These are phyloP conservation scores for Cryptosula pallasiana DNA, from an alignment of 2,888 invertebrate genomes.

Conservation along the genomic window DNA sequence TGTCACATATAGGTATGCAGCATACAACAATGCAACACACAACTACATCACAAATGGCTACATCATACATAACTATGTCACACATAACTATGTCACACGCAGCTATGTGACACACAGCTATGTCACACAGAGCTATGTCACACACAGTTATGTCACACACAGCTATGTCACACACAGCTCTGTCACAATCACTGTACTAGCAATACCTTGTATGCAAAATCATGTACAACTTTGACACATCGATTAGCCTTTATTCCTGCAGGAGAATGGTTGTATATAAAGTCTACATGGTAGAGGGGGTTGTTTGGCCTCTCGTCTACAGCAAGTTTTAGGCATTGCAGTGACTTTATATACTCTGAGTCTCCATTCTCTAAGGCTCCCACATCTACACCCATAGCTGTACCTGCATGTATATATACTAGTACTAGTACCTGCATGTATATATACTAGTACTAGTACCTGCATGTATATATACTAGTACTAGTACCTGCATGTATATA, in stretches of 20 bases:
- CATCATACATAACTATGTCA: too few relatives aligned
- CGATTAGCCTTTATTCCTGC: conserved; percentile 60
- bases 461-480: too few relatives aligned
- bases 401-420: conserved; percentile 34
- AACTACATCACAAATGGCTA: too few relatives aligned
- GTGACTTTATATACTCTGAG: conserved; percentile 19
- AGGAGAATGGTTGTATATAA: background rate
- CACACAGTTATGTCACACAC: too few relatives aligned
- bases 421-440: background rate
- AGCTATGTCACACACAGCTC: background rate
- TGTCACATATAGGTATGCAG: too few relatives aligned
- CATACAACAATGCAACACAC: too few relatives aligned
- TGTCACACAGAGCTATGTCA: too few relatives aligned
- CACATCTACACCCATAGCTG: conserved; percentile 27
- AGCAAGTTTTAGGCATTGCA: background rate
- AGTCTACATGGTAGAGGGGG: background rate
- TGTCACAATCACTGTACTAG: background rate
- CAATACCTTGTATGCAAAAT: conserved; percentile 58
- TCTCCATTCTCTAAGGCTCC: conserved; percentile 23
- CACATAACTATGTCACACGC: too few relatives aligned
- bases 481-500: too few relatives aligned
- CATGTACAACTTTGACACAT: conserved; percentile 61
- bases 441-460: too few relatives aligned
- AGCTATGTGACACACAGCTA: too few relatives aligned
- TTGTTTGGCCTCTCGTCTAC: background rate